These are phyloP conservation scores for Actinia tenebrosa DNA, from an alignment of 64 coral and sea anemone species.

Conservation along the genomic window DNA sequence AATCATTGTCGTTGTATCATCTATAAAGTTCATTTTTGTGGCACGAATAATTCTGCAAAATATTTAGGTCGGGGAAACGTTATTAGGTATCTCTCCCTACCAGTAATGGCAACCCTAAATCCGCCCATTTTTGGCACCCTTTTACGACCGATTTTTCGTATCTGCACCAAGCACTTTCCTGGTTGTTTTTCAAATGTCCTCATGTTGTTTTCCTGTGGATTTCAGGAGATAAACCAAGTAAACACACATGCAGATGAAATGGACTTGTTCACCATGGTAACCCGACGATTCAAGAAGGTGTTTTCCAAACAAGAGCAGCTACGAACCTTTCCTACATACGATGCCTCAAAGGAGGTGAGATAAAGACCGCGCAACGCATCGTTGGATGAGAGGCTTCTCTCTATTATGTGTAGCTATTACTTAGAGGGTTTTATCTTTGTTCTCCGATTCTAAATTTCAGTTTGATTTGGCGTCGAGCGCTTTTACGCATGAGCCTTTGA, in stretches of 20 bases:
- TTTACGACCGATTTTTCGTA: no score
- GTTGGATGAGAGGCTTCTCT: background rate
- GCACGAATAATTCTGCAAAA: no score
- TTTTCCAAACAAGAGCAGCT: conserved; percentile 97
- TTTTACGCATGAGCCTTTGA: background rate
- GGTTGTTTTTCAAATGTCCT: no score
- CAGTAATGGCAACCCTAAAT: no score
- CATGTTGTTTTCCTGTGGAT: background rate
- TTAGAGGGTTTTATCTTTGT: background rate
- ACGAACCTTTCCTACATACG: conserved; percentile 83
- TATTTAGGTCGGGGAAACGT: no score
- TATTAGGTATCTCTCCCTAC: no score
- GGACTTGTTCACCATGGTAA: conserved; percentile 94
- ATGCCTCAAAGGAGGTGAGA: conserved; percentile 83
- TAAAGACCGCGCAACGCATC: background rate
- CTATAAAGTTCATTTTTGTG: no score
- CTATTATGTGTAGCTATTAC: background rate
- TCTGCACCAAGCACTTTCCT: no score
- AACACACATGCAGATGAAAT: conserved; percentile 98
- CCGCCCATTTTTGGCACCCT: no score
- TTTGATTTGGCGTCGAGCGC: no score
- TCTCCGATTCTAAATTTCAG: no score
- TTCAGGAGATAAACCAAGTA: conserved; percentile 93
- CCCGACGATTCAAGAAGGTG: conserved; percentile 88
- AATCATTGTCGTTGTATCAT: no score